Evolutionary conservation across 2,113 vertebrate species (phyloP).

Genomic region (Ochotona curzoniae): DNA sequence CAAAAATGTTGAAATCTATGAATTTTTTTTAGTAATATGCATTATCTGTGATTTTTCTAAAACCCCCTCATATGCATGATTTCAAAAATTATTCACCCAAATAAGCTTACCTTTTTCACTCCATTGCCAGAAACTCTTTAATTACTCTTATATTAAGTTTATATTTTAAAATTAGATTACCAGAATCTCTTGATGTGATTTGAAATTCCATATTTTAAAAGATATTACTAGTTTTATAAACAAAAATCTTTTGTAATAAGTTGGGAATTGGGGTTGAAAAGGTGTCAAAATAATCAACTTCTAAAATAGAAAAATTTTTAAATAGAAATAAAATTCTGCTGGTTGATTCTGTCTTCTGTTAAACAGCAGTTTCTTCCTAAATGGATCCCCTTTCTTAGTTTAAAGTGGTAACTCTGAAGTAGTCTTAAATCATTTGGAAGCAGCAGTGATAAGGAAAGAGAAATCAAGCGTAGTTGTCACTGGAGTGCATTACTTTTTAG

Average conservation of each 20-base stretch:
- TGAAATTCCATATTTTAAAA: constrained; percentile 42
- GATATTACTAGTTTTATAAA: constrained; percentile 11
- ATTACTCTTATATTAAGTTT: background rate
- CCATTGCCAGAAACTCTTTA: no score
- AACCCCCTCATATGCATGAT: no score
- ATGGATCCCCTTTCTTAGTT: background rate
- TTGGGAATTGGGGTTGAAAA: constrained; percentile 10
- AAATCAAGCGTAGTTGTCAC: background rate
- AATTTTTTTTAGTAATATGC: no score
- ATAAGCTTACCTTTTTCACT: no score
- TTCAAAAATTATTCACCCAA: no score
- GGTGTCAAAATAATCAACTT: constrained; percentile 35
- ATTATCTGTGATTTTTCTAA: no score
- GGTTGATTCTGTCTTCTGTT: background rate
- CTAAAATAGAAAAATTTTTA: background rate
- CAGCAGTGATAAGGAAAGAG: background rate
- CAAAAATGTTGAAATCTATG: no score
- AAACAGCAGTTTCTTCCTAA: constrained; percentile 28
- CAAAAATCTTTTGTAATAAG: constrained; percentile 38
- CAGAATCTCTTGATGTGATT: constrained; percentile 31
- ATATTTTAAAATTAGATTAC: background rate
- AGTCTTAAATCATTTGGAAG: constrained; percentile 6
- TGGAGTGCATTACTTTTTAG: background rate
- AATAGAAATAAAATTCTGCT: constrained; percentile 37
- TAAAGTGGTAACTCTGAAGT: constrained; percentile 9